Percentiles rank a stretch among this genome's conserved stretches.
Evolutionary conservation across 2,888 invertebrate species (phyloP).

Genomic region (Mactromeris polynyma): DNA sequence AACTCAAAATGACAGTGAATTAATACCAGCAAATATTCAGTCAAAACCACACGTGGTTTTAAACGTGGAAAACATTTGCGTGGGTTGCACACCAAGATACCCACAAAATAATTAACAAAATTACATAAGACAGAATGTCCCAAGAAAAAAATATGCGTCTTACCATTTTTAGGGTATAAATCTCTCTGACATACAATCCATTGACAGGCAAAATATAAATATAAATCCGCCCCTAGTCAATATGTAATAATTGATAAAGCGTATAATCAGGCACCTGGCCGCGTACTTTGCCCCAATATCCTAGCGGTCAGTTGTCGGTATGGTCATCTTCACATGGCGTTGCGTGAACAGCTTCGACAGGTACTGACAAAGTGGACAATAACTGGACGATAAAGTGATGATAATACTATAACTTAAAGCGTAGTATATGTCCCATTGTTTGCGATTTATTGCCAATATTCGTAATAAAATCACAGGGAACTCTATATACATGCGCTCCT

Average conservation of each 20-base stretch:
- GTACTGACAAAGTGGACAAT: conserved; percentile 22
- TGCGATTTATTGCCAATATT: conserved; percentile 23
- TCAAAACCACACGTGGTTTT: too few relatives aligned
- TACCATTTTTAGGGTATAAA: conserved; percentile 4
- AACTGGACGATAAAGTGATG: neutral
- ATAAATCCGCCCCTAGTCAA: neutral
- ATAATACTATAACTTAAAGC: conserved; percentile 29
- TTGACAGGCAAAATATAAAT: neutral
- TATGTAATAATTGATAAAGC: neutral
- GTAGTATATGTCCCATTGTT: conserved; percentile 25
- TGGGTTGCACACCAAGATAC: too few relatives aligned
- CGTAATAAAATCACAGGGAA: neutral
- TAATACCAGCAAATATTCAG: too few relatives aligned
- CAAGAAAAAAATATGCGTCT: neutral
- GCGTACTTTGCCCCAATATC: neutral
- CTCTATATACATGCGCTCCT: neutral
- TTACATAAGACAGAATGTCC: neutral
- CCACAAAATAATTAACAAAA: too few relatives aligned
- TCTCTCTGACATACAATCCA: neutral
- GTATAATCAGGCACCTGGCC: neutral
- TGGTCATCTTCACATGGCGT: neutral
- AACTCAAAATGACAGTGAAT: too few relatives aligned
- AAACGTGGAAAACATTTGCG: too few relatives aligned
- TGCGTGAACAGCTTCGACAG: conserved; percentile 14
- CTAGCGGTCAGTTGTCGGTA: conserved; percentile 19